Conservation (phyloP, 2,113 vertebrate species). For the Arvicanthis niloticus region DNA sequence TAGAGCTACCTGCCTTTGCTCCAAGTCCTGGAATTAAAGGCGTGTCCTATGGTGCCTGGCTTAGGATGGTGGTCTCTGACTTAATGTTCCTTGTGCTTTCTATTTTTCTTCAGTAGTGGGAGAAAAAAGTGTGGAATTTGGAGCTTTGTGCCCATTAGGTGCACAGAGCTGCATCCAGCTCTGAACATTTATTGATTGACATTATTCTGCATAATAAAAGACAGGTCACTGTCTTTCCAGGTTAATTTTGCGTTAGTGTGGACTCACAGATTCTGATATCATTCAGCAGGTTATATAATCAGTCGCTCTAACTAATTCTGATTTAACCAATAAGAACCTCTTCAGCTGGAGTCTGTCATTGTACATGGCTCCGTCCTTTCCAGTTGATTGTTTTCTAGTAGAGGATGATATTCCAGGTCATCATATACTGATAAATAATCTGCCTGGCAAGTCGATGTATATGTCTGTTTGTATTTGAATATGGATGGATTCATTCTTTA, state of each 20-base stretch:
- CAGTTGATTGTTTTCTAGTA: conserved; percentile 34
- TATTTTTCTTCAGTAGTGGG: background rate
- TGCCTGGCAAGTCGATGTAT: background rate
- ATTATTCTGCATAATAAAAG: background rate
- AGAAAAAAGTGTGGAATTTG: background rate
- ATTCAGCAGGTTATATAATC: conserved; percentile 36
- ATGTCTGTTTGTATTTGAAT: background rate
- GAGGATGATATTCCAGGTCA: background rate
- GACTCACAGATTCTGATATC: conserved; percentile 25
- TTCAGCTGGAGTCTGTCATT: conserved; percentile 40
- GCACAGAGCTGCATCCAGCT: background rate
- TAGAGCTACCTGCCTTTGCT: background rate
- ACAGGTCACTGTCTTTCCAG: conserved; percentile 20
- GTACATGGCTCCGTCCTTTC: conserved; percentile 30
- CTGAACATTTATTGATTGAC: conserved; percentile 21
- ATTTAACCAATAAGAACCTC: conserved; percentile 4
- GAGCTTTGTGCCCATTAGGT: background rate
- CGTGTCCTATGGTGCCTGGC: background rate
- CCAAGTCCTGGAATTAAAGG: background rate
- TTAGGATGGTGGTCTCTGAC: background rate
- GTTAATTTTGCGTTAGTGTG: conserved; percentile 37
- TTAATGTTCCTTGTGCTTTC: background rate
- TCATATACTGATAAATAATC: conserved; percentile 44
- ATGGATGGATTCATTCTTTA: conserved; percentile 40
- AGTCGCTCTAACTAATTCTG: conserved; percentile 35